Evolutionary conservation across 2,113 vertebrate species (phyloP).

Genomic region (Apodemus speciosus): DNA sequence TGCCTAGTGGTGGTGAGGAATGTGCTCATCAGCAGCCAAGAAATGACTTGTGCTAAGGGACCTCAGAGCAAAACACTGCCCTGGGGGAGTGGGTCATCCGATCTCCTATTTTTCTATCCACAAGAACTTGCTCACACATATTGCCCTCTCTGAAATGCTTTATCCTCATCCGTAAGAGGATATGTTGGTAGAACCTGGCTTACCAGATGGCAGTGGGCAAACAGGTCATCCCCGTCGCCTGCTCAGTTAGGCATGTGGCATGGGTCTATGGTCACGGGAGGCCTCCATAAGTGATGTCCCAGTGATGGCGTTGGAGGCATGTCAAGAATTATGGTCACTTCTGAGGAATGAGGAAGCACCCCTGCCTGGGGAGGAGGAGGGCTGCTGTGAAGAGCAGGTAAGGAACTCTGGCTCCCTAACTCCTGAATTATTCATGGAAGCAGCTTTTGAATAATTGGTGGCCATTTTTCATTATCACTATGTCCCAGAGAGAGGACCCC

Average conservation of each 20-base stretch:
- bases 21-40: fast-evolving
- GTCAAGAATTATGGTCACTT: background rate
- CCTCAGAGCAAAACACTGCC: background rate
- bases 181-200: background rate
- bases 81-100: background rate
- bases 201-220: background rate
- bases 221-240: fast-evolving
- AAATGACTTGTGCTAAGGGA: fast-evolving
- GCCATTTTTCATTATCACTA: slow-evolving; percentile 72
- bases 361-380: background rate
- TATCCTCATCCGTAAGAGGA: background rate
- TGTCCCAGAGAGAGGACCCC: slow-evolving; percentile 61
- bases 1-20: background rate
- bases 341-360: background rate
- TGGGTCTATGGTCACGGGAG: fast-evolving
- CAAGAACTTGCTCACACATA: background rate
- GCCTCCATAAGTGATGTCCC: background rate
- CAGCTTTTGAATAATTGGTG: slow-evolving; percentile 69
- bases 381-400: slow-evolving; percentile 37
- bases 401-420: background rate
- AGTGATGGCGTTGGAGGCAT: background rate
- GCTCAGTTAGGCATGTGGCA: fast-evolving
- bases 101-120: background rate
- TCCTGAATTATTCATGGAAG: slow-evolving; percentile 70
- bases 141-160: background rate